Evolutionary conservation across 2,113 vertebrate genomes (phyloP).

Genomic region (Eidolon helvum): DNA sequence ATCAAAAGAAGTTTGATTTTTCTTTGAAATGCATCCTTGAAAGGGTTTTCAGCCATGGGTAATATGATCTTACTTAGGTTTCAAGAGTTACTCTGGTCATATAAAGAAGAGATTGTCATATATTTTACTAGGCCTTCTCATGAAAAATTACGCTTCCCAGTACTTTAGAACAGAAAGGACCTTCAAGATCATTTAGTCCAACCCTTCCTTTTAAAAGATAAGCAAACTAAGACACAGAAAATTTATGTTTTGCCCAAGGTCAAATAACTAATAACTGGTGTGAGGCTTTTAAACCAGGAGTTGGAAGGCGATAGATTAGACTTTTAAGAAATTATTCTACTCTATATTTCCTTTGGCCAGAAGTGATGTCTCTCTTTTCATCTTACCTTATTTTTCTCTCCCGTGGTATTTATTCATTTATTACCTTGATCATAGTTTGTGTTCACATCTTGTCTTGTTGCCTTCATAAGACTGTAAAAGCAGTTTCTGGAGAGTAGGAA

Average conservation of each 20-base stretch:
- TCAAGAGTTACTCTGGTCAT: slow-evolving; percentile 49
- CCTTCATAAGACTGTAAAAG: slow-evolving; percentile 43
- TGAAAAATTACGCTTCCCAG: slow-evolving; percentile 60
- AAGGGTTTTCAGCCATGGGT: slow-evolving; percentile 34
- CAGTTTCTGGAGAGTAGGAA: neutral
- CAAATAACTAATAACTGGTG: slow-evolving; percentile 63
- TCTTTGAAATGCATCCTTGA: slow-evolving; percentile 60
- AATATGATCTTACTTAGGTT: slow-evolving; percentile 65
- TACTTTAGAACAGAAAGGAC: slow-evolving; percentile 56
- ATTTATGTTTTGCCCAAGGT: slow-evolving; percentile 72
- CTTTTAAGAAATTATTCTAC: slow-evolving; percentile 67
- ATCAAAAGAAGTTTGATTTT: slow-evolving; percentile 3
- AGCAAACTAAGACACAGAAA: slow-evolving; percentile 67
- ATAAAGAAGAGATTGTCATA: slow-evolving; percentile 63
- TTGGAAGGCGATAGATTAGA: slow-evolving; percentile 63
- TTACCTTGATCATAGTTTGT: slow-evolving; percentile 35
- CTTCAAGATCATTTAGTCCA: slow-evolving; percentile 67
- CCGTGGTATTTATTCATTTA: slow-evolving; percentile 27
- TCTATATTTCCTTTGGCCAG: slow-evolving; percentile 68
- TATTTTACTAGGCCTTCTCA: slow-evolving; percentile 37
- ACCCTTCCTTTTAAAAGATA: slow-evolving; percentile 72
- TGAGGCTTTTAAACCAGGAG: slow-evolving; percentile 67
- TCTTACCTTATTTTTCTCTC: slow-evolving; percentile 68
- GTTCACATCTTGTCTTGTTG: slow-evolving; percentile 47
- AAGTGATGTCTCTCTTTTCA: slow-evolving; percentile 55